Percentiles rank a stretch among this genome's conserved stretches.
phyloP scores from a whole-genome alignment of 2,113 vertebrate species.

The Illadopsis cleaveri region DNA sequence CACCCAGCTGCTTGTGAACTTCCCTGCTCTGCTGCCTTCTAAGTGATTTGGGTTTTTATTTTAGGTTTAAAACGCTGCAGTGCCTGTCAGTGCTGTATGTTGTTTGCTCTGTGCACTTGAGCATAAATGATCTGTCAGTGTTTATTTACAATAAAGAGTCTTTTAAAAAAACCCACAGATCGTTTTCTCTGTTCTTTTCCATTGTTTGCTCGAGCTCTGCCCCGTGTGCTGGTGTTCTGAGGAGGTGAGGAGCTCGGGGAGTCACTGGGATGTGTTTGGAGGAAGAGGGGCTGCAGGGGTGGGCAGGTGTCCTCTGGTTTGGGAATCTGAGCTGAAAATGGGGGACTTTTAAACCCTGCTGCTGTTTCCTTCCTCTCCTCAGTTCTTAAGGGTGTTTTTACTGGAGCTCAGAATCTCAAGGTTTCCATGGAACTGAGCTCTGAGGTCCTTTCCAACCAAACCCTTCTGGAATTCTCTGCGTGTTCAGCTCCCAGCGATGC shows the following conservation, averaged over 20 bases:
- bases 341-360: neutral
- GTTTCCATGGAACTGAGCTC: neutral
- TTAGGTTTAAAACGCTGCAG: neutral
- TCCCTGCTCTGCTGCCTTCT: neutral
- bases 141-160: conserved; percentile 40
- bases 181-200: neutral
- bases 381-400: neutral
- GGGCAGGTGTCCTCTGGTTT: neutral
- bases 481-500: rapidly evolving
- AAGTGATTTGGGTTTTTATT: neutral
- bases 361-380: neutral
- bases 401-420: neutral
- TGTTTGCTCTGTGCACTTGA: neutral
- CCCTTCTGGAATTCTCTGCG: neutral
- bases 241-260: rapidly evolving
- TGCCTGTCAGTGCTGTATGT: neutral
- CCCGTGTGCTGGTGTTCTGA: neutral
- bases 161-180: rapidly evolving
- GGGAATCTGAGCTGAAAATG: neutral
- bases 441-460: neutral
- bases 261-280: neutral
- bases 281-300: neutral
- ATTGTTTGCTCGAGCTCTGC: neutral
- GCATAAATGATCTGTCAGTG: neutral
- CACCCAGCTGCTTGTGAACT: rapidly evolving